A percentile compares a stretch with the other conserved stretches of the same genome.
Evolutionary conservation across 2,888 invertebrate genomes (phyloP).

Genomic region (Zygothrica quintamaculata): DNA sequence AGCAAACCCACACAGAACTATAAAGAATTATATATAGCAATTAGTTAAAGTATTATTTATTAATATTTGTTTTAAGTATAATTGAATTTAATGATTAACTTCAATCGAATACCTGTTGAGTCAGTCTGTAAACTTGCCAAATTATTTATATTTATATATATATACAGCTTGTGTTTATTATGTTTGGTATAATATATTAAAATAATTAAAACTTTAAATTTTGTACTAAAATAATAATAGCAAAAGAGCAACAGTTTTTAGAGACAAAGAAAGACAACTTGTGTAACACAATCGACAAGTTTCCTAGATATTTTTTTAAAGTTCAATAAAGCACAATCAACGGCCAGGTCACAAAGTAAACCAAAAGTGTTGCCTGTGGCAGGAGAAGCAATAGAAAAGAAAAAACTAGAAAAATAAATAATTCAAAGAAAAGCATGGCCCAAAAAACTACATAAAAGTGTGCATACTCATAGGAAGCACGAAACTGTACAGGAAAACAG

Average conservation of each 20-base stretch:
- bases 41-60: constrained; percentile 13
- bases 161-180: too few relatives aligned
- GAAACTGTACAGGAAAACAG: constrained; percentile 60
- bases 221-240: too few relatives aligned
- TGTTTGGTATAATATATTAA: too few relatives aligned
- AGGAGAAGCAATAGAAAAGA: constrained; percentile 53
- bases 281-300: too few relatives aligned
- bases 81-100: constrained; percentile 29
- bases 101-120: constrained; percentile 12
- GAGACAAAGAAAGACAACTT: too few relatives aligned
- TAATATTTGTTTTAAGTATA: constrained; percentile 14
- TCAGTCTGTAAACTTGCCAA: constrained; percentile 26
- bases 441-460: constrained; percentile 58
- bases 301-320: constrained; percentile 39
- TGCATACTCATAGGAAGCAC: constrained; percentile 42
- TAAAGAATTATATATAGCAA: constrained; percentile 44
- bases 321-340: constrained; percentile 64
- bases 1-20: constrained; percentile 68
- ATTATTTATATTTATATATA: background rate
- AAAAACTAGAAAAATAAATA: constrained; percentile 42
- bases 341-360: constrained; percentile 64
- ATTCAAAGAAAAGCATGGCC: constrained; percentile 63
- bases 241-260: too few relatives aligned
- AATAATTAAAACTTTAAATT: too few relatives aligned
- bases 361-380: constrained; percentile 58